Conservation (phyloP, 23 tunicate genomes). For the Corella eumyota region DNA sequence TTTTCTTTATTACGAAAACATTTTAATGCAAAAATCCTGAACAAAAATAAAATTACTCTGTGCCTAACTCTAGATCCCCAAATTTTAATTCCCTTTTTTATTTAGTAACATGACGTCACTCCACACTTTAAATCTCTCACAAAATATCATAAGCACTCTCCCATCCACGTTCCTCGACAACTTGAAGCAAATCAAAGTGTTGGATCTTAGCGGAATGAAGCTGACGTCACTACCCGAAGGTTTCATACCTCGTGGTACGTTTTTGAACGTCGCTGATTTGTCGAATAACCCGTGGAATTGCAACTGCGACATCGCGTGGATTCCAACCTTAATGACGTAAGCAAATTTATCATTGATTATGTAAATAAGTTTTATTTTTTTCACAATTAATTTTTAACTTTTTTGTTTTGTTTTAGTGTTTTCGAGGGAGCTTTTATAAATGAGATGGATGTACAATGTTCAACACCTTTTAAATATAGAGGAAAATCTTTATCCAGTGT, state of each 20-base stretch:
- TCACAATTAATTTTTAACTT: too few relatives aligned
- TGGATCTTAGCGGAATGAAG: constrained; percentile 29
- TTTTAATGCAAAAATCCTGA: too few relatives aligned
- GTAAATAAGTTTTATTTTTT: too few relatives aligned
- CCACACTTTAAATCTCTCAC: constrained; percentile 45
- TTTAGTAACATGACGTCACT: constrained; percentile 51
- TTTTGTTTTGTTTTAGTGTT: background rate
- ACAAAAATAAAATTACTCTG: background rate
- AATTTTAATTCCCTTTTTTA: background rate
- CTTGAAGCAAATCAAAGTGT: constrained; percentile 26
- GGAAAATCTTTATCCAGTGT: too few relatives aligned
- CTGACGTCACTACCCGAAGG: constrained; percentile 29
- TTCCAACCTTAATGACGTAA: constrained; percentile 59
- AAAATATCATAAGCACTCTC: constrained; percentile 30
- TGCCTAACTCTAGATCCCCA: background rate
- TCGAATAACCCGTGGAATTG: constrained; percentile 60
- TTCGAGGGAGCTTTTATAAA: constrained; percentile 2
- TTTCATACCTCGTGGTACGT: constrained; percentile 52
- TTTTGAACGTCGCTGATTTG: constrained; percentile 43
- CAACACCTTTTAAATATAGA: background rate
- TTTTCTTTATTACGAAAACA: too few relatives aligned
- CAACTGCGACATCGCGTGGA: constrained; percentile 53
- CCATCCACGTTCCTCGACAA: constrained; percentile 23
- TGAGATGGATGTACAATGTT: background rate
- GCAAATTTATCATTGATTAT: background rate